Evolutionary conservation across 2,113 vertebrate species (phyloP).

Genomic region (Chauna torquata): DNA sequence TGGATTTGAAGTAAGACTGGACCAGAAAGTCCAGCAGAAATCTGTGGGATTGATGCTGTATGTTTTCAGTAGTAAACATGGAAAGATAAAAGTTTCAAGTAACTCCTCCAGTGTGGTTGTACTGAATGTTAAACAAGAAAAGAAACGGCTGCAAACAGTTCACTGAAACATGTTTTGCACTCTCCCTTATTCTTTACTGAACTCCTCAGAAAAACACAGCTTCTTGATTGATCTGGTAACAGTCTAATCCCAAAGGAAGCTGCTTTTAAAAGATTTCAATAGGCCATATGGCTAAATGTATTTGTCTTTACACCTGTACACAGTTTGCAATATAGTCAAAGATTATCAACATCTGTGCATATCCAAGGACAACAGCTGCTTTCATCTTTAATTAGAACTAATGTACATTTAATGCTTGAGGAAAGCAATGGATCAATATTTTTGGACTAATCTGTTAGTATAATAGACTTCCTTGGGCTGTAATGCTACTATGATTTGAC

Average conservation of each 20-base stretch:
- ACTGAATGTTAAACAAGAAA: neutral
- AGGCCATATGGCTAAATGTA: neutral
- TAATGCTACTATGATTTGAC: neutral
- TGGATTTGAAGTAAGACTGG: neutral
- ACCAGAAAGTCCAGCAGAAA: neutral
- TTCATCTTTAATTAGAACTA: neutral
- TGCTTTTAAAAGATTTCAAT: neutral
- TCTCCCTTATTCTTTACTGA: neutral
- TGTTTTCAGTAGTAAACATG: neutral
- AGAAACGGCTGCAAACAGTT: neutral
- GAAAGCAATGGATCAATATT: neutral
- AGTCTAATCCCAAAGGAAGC: neutral
- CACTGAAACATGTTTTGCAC: neutral
- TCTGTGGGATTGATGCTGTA: neutral
- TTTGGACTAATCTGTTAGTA: neutral
- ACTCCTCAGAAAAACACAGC: neutral
- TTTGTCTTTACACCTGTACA: fast-evolving
- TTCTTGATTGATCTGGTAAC: neutral
- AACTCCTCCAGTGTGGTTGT: neutral
- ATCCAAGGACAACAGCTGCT: neutral
- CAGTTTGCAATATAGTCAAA: neutral
- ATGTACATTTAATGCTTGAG: neutral
- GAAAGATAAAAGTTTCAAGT: neutral
- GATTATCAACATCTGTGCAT: neutral
- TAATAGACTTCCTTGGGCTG: neutral